Conservation (phyloP, 1,140 invertebrate genomes). For the Tyrophagus putrescentiae region DNA sequence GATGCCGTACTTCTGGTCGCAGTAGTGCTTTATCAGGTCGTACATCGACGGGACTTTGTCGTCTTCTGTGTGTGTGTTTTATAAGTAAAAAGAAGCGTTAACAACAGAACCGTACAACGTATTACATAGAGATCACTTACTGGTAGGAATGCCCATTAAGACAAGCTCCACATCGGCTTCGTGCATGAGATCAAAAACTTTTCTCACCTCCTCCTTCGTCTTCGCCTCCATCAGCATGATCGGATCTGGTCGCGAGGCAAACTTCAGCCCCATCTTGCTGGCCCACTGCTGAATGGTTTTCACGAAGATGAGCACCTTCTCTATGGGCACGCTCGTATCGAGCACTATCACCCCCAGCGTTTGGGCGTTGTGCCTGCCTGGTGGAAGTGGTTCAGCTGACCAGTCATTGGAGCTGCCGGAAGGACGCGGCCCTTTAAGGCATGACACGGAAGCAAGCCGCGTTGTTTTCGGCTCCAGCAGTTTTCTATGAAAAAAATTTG, state of each 20-base stretch:
- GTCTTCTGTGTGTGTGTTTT: not conserved
- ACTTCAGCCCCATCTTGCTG: not conserved
- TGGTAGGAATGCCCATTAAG: not conserved
- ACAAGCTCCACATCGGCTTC: constrained; percentile 30
- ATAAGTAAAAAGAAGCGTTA: constrained; percentile 26
- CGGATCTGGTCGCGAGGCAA: not conserved
- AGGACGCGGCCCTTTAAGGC: too few relatives aligned
- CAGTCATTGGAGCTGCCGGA: too few relatives aligned
- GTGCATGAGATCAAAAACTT: not conserved
- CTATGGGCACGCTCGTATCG: constrained; percentile 14
- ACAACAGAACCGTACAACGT: constrained; percentile 48
- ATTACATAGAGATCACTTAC: not conserved
- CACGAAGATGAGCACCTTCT: not conserved
- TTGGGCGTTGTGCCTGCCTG: constrained; percentile 16
- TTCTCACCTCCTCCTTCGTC: not conserved
- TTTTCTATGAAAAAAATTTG: too few relatives aligned
- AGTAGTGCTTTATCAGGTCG: not conserved
- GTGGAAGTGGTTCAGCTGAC: too few relatives aligned
- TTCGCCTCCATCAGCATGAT: not conserved
- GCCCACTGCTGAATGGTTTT: not conserved
- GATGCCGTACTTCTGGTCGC: constrained; percentile 11
- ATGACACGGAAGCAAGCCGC: too few relatives aligned
- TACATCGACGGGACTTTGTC: constrained; percentile 33
- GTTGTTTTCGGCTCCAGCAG: too few relatives aligned
- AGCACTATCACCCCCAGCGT: constrained; percentile 18